Conservation (phyloP, 1,140 invertebrate genomes). For the Charaxes varanes region DNA sequence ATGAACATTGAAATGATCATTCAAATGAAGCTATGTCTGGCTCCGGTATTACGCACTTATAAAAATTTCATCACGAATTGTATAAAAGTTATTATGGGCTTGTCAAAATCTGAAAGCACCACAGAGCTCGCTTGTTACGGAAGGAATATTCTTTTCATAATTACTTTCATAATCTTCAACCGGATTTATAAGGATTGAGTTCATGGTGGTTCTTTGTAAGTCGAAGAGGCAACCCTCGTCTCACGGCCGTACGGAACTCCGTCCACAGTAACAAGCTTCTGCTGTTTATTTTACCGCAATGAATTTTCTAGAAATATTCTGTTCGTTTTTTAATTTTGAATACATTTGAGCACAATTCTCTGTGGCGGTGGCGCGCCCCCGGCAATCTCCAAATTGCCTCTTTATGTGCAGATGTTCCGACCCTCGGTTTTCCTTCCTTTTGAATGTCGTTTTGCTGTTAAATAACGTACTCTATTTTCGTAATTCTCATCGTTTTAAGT, state of each 20-base stretch:
- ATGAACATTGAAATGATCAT: too few species aligned
- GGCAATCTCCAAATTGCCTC: conserved; percentile 74
- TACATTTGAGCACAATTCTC: conserved; percentile 70
- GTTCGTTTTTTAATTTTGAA: conserved; percentile 69
- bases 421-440: conserved; percentile 72
- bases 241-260: conserved; percentile 13
- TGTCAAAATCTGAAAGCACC: conserved; percentile 1
- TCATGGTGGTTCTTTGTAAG: conserved; percentile 9
- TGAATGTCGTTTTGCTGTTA: conserved; percentile 72
- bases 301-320: conserved; percentile 68
- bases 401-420: conserved; percentile 73
- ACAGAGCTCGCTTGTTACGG: conserved; percentile 3
- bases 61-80: too few species aligned
- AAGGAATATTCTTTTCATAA: conserved; percentile 9
- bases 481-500: conserved; percentile 52
- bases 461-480: conserved; percentile 69
- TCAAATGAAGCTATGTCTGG: too few species aligned
- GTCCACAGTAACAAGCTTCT: conserved; percentile 54
- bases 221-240: conserved; percentile 5
- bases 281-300: conserved; percentile 69
- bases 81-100: conserved; percentile 2
- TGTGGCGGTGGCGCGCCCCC: conserved; percentile 62
- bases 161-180: conserved; percentile 11
- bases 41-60: too few species aligned
- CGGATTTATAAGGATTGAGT: conserved; percentile 8